phyloP scores from a whole-genome alignment of 2,797 vertebrate genomes.

The Arctocebus calabarensis region DNA sequence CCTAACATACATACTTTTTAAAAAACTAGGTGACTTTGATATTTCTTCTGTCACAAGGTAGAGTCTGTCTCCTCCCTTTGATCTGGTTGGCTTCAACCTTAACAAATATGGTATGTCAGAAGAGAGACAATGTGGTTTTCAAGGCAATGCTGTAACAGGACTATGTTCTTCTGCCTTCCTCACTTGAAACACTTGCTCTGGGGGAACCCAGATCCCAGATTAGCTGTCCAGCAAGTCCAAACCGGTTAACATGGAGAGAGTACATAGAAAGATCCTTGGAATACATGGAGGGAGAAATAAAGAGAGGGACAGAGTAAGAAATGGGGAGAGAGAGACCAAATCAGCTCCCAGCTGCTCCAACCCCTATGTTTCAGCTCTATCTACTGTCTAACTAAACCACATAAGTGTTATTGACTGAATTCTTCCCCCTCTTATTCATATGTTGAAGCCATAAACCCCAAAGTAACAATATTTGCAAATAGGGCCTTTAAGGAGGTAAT shows the following conservation, averaged over 20 bases:
- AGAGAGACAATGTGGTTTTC: neutral
- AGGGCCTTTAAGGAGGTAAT: neutral
- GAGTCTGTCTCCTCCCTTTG: neutral
- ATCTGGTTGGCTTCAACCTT: neutral
- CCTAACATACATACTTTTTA: neutral
- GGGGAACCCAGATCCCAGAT: neutral
- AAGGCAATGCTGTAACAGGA: neutral
- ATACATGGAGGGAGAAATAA: neutral
- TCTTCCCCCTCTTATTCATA: neutral
- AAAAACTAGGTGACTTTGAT: neutral
- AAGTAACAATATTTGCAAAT: neutral
- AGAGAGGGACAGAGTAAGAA: neutral
- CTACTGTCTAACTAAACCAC: neutral
- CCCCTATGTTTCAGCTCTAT: neutral
- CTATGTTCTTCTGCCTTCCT: neutral
- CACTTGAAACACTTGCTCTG: neutral
- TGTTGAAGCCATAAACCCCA: neutral
- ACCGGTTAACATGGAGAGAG: neutral
- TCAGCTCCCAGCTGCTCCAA: neutral
- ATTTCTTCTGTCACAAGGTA: neutral
- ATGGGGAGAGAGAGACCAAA: neutral
- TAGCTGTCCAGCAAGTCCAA: neutral
- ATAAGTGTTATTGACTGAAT: neutral
- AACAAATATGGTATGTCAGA: neutral
- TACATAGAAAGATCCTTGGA: neutral